Evolutionary conservation across 2,113 vertebrate species (phyloP), one percentile per base, ranked within the genome.

Genomic region (Chlamydotis undulata): DNA sequence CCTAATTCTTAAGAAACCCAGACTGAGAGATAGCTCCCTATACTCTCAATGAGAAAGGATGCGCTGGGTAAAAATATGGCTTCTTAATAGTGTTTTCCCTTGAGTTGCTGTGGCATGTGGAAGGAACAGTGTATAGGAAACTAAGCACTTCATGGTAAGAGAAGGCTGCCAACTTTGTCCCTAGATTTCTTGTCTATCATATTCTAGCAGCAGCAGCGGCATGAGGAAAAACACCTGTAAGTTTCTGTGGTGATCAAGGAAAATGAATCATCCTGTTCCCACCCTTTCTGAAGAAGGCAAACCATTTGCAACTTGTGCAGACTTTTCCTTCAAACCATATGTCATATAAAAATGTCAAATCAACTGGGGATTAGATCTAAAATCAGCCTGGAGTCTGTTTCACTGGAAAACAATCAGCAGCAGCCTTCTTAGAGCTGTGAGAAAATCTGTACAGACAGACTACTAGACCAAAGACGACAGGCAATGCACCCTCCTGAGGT

Each of bases 371-470:
- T 81, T 91, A 84, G 83, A 73, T 53, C 87, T 87, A 85, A 87
- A 94, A 91, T 90, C 74, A 93, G 81, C 16, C 45, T 78, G 47
- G 69, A 93, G 70, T 76, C 84, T 91, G 78, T 87, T 96, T 89
- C 60, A 89, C 49, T 85, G 70, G 67, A 94, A 93, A 94, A 83
- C 63, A 84, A 87, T 84, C 89, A 93, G 12, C 71, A 92, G 63
- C 89, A 91, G 64, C 41, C 43, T 59, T 74, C 75, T 50, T 55
- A 10, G 43, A 59, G 28, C 37, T 90, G 50, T 29, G 59, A 83
- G 83, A 41, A 92, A 84, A 92, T 95, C 76, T 92, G 73, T 70
- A 65, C 77, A 92, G 67, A 60, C 81, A 79, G 69, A 76, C 65
- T 94, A 53, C 52, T 65, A 82, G 83, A 92, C 53, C 69, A 76